A percentile compares a stretch with the other conserved stretches of the same genome.
These are phyloP conservation scores for Cyclophora punctaria DNA, from an alignment of 2,888 invertebrate genomes.

Conservation along the genomic window DNA sequence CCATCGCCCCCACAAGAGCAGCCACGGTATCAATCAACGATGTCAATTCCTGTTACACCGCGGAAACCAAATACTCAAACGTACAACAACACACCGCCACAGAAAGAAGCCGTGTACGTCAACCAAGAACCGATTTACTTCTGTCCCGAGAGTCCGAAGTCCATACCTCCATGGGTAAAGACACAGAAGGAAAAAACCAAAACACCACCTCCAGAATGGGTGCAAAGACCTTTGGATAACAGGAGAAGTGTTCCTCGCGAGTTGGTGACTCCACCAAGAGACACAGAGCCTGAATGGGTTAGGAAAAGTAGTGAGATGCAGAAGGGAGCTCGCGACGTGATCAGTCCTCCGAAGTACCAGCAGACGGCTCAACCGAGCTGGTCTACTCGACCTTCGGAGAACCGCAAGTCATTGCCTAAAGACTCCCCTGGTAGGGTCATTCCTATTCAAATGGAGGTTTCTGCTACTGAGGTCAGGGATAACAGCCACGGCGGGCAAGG, in stretches of 20 bases:
- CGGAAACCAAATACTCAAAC: conserved; percentile 50
- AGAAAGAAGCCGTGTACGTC: conserved; percentile 62
- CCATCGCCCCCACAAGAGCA: conserved; percentile 41
- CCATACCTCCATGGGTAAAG: conserved; percentile 65
- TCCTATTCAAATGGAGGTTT: conserved; percentile 80
- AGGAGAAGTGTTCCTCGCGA: conserved; percentile 56
- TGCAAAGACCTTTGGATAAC: conserved; percentile 55
- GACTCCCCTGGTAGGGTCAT: conserved; percentile 73
- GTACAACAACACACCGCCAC: conserved; percentile 42
- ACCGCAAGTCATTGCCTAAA: conserved; percentile 59
- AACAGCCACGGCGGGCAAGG: conserved; percentile 35
- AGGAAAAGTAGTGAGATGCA: conserved; percentile 62
- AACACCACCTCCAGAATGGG: conserved; percentile 67
- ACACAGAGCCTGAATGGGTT: conserved; percentile 65
- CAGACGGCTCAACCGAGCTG: conserved; percentile 59
- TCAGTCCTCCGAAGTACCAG: conserved; percentile 63
- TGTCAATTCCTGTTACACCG: conserved; percentile 66
- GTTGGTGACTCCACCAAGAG: conserved; percentile 56
- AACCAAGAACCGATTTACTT: conserved; percentile 64
- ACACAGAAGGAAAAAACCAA: conserved; percentile 68
- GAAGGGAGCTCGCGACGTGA: conserved; percentile 49
- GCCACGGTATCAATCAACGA: conserved; percentile 62
- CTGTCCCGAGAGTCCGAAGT: conserved; percentile 64
- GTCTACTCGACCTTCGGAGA: conserved; percentile 65
- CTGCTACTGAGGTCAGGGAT: conserved; percentile 48